phyloP scores from a whole-genome alignment of 2,113 vertebrate species.

The Thomomys bottae region DNA sequence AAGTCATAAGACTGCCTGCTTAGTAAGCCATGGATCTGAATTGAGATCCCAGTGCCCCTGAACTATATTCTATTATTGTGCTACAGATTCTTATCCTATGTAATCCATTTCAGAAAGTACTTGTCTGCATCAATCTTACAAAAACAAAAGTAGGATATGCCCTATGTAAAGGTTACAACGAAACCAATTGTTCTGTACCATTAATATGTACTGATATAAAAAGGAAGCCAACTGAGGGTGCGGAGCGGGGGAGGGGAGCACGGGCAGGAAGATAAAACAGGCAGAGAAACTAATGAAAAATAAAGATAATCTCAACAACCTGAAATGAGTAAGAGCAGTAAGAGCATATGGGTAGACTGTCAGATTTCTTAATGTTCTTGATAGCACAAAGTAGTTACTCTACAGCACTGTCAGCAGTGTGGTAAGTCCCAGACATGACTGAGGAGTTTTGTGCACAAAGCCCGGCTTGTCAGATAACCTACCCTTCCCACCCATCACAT shows the following conservation, averaged over 20 bases:
- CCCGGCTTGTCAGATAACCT: neutral
- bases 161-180: neutral
- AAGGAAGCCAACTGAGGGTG: neutral
- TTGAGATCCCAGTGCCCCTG: too few species aligned
- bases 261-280: neutral
- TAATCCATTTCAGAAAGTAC: neutral
- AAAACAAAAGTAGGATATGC: neutral
- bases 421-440: neutral
- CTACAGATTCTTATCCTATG: neutral
- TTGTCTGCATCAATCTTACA: neutral
- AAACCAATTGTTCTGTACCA: neutral
- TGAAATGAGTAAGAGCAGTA: neutral
- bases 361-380: neutral
- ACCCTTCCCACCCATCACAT: neutral
- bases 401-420: neutral
- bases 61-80: too few species aligned
- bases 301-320: neutral
- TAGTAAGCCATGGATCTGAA: too few species aligned
- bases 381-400: too few species aligned
- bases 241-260: neutral
- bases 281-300: neutral
- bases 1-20: too few species aligned
- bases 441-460: neutral
- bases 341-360: rapidly evolving
- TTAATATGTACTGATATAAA: neutral